phyloP scores from a whole-genome alignment of 2,797 vertebrate genomes.

The Phrynocephalus forsythii region DNA sequence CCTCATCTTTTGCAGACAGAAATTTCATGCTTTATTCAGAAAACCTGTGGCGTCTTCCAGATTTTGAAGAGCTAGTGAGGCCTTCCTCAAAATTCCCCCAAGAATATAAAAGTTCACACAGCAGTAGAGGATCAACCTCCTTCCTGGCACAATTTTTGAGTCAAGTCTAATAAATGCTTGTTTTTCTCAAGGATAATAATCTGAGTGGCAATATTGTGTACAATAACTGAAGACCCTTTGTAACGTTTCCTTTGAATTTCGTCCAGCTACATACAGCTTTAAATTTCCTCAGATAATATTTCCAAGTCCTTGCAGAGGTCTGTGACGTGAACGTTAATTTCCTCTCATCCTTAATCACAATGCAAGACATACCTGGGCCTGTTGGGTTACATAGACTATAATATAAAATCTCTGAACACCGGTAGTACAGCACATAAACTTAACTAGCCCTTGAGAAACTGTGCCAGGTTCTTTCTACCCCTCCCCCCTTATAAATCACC shows the following conservation, averaged over 20 bases:
- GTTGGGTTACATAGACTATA: conserved; percentile 36
- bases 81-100: not conserved
- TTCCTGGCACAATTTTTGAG: not conserved
- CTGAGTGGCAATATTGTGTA: not conserved
- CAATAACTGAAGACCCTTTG: not conserved
- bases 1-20: no score
- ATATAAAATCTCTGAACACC: conserved; percentile 70
- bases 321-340: conserved; percentile 14
- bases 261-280: not conserved
- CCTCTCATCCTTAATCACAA: not conserved
- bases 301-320: not conserved
- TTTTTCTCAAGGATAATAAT: not conserved
- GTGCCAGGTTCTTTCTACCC: conserved; percentile 54
- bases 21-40: not conserved
- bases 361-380: not conserved
- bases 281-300: conserved; percentile 10
- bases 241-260: not conserved
- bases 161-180: no score
- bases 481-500: conserved; percentile 78
- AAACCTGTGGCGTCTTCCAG: not conserved
- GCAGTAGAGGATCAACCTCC: not conserved
- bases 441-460: conserved; percentile 50
- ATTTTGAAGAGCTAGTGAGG: not conserved
- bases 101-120: not conserved
- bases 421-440: conserved; percentile 64